Base-by-base conservation (phyloP, 2,888 invertebrate species). In the Apomyelois bistriatella region DNA sequence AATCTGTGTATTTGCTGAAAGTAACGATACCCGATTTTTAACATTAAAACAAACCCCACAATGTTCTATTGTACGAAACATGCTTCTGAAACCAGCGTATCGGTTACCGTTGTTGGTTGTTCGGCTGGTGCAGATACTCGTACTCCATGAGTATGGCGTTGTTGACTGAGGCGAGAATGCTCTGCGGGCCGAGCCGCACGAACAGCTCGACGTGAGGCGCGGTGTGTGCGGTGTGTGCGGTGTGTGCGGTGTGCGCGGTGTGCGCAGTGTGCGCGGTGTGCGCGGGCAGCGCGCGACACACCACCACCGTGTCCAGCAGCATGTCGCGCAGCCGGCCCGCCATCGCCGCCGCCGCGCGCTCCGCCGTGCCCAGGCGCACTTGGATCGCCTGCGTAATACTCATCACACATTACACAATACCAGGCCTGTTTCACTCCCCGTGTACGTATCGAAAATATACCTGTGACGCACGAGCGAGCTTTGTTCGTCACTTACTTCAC, bases 91-190 rank as follows among this genome's bases (percentile, higher is more conserved):
- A n/a, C n/a, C n/a, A n/a, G n/a, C n/a, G n/a, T n/a, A n/a, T n/a
- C n/a, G n/a, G 22, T 22, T 22, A 22, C 22, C 22, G 22, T 5
- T 3, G 5, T 22, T 5, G 22, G 22, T 22, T 5, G 22, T 22
- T 5, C 3, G 22, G 85, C 85, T 75, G 80, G 60, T 89, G 87
- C 60, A 90, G 78, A 55, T 89, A 74, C 57, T 93, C 92, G 61
- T 90, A 89, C 68, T 94, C 94, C 67, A 94, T 85, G 35, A 91
- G 81, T 43, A 96, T 91, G 10, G 93, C 92, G 67, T 93, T 93
- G 78, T 95, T 95, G 56, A 96, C 92, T 53, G 93, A 94, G 65
- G 92, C 93, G 57, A 95, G 84, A 32, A 92, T 90, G 65, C 92
- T 92, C 61, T 92, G 92, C 12, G 92, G 91, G 56, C 91, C 91